Percentiles rank a stretch among this genome's conserved stretches.
phyloP scores from a whole-genome alignment of 2,113 vertebrate species.

The Anhinga anhinga region DNA sequence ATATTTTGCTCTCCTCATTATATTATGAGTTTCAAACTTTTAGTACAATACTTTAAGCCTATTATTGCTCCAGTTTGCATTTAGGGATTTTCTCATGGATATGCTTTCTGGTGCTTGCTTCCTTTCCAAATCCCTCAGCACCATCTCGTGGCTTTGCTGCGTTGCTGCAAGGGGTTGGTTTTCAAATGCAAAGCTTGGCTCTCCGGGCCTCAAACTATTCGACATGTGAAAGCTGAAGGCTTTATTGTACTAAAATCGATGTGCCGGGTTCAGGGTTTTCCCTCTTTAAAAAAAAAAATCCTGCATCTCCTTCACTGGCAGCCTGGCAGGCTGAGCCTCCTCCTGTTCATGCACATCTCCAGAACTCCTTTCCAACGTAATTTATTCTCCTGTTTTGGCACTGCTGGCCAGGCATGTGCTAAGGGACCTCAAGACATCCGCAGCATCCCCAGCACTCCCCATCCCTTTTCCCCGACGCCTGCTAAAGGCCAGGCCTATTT shows the following conservation, averaged over 20 bases:
- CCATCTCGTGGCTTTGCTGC: neutral
- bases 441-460: neutral
- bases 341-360: neutral
- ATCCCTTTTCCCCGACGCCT: fast-evolving
- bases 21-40: too few relatives aligned
- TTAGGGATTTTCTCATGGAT: neutral
- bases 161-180: neutral
- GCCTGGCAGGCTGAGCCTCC: fast-evolving
- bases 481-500: neutral
- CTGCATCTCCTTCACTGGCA: neutral
- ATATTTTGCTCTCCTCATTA: fast-evolving
- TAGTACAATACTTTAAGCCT: neutral
- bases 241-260: fast-evolving
- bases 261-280: fast-evolving
- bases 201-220: fast-evolving
- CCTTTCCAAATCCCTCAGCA: neutral
- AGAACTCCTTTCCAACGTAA: neutral
- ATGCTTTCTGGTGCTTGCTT: fast-evolving
- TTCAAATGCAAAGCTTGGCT: neutral
- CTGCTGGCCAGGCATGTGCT: too few relatives aligned
- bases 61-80: neutral
- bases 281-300: neutral
- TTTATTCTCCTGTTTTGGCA: neutral
- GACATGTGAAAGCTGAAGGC: fast-evolving
- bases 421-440: neutral